Conservation (phyloP, 1,140 invertebrate genomes). For the Trichonephila inaurata region DNA sequence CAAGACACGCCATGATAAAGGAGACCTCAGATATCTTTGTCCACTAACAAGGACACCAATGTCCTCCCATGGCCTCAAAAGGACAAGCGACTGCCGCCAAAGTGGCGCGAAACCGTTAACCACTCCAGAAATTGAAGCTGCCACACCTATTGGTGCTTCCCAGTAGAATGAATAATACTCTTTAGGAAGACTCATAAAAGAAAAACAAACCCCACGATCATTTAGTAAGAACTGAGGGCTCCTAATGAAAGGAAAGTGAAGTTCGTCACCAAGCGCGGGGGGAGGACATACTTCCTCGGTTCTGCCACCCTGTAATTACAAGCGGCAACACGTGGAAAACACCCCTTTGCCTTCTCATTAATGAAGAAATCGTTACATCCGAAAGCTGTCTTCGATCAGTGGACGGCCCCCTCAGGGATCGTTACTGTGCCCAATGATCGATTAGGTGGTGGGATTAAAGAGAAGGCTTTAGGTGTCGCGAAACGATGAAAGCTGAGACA, state of each 20-base stretch:
- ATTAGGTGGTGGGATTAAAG: not conserved
- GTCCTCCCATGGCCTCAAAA: not conserved
- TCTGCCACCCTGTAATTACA: constrained; percentile 20
- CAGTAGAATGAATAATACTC: constrained; percentile 8
- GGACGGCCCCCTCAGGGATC: not conserved
- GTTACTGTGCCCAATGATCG: constrained; percentile 1
- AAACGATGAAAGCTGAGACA: not conserved
- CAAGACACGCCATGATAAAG: not conserved
- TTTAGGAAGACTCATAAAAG: not conserved
- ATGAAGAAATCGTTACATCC: constrained; percentile 28
- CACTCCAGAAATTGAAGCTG: not conserved
- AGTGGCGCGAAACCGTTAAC: constrained; percentile 23
- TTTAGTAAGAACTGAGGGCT: not conserved
- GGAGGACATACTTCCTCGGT: not conserved
- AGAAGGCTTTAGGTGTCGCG: not conserved
- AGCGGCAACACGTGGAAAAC: constrained; percentile 39
- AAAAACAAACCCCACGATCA: not conserved
- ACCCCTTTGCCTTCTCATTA: constrained; percentile 13
- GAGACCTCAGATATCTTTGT: not conserved
- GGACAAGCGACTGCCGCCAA: not conserved
- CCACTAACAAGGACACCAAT: constrained; percentile 5
- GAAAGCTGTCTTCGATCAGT: constrained; percentile 15
- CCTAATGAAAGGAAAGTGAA: constrained; percentile 24
- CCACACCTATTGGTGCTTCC: constrained; percentile 11
- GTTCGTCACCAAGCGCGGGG: constrained; percentile 4